Conservation (phyloP, 2,797 vertebrate genomes). For the Tapirus indicus region DNA sequence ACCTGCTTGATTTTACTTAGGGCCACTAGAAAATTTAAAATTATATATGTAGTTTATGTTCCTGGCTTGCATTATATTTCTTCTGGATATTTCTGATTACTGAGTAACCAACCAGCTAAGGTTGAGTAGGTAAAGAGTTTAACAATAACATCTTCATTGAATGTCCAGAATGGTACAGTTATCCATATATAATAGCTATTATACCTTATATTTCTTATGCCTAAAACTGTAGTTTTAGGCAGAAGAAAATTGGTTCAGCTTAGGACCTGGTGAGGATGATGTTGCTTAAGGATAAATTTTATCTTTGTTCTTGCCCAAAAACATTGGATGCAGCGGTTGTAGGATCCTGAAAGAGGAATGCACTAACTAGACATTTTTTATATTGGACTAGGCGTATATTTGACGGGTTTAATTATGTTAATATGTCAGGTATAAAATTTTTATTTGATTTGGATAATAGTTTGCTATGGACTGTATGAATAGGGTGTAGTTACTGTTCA, state of each 20-base stretch:
- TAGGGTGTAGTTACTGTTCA: slow-evolving; percentile 62
- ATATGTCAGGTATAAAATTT: slow-evolving; percentile 57
- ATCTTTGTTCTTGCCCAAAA: slow-evolving; percentile 45
- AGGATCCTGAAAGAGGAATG: slow-evolving; percentile 37
- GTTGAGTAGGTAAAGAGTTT: not conserved
- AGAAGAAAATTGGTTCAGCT: slow-evolving; percentile 22
- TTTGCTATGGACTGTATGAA: slow-evolving; percentile 60
- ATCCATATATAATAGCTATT: not conserved
- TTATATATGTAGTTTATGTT: not conserved
- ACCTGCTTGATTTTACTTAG: not conserved
- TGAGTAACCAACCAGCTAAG: slow-evolving; percentile 27
- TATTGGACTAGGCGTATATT: slow-evolving; percentile 32
- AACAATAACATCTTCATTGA: not conserved
- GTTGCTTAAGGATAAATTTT: slow-evolving; percentile 47
- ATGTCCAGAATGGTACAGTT: not conserved
- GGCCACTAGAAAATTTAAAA: not conserved
- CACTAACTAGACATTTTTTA: slow-evolving; percentile 1
- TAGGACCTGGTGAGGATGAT: slow-evolving; percentile 38
- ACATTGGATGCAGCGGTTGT: not conserved
- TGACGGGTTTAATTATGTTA: slow-evolving; percentile 55
- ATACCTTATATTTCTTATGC: slow-evolving; percentile 20
- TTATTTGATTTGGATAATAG: slow-evolving; percentile 65
- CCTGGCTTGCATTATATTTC: slow-evolving; percentile 34
- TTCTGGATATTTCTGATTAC: not conserved
- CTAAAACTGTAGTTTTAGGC: slow-evolving; percentile 48